phyloP scores from a whole-genome alignment of 2,888 invertebrate species.

The Conchocele bisecta region DNA sequence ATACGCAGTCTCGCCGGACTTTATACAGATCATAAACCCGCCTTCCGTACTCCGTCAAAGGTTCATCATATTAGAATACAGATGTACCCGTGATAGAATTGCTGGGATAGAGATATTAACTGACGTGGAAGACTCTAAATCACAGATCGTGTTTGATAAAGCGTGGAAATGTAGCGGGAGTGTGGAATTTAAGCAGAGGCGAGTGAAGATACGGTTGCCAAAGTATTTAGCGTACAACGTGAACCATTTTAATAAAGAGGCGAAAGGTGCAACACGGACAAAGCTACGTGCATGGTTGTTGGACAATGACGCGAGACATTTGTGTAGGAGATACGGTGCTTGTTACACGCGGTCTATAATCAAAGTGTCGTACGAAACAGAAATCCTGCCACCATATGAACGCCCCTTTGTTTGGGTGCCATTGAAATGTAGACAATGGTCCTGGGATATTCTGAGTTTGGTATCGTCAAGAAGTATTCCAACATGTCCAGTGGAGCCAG shows the following conservation, averaged over 20 bases:
- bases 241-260: constrained; percentile 61
- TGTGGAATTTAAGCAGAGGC: constrained; percentile 22
- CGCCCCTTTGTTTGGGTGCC: constrained; percentile 56
- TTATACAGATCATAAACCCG: constrained; percentile 60
- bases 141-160: constrained; percentile 56
- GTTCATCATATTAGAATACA: constrained; percentile 57
- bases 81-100: constrained; percentile 52
- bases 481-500: constrained; percentile 60
- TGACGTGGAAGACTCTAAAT: constrained; percentile 12
- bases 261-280: constrained; percentile 41
- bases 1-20: constrained; percentile 44
- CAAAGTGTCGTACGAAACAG: constrained; percentile 57
- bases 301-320: constrained; percentile 54
- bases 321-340: constrained; percentile 27
- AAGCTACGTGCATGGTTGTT: constrained; percentile 71
- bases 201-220: constrained; percentile 55
- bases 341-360: constrained; percentile 56
- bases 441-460: constrained; percentile 44
- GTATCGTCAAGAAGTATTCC: constrained; percentile 45
- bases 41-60: constrained; percentile 46
- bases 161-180: constrained; percentile 58
- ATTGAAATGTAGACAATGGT: constrained; percentile 62
- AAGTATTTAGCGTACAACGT: constrained; percentile 62
- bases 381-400: constrained; percentile 64
- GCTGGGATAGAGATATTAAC: constrained; percentile 62